phyloP scores from a whole-genome alignment of 1,140 invertebrate species.

The Psilanteris sp. region DNA sequence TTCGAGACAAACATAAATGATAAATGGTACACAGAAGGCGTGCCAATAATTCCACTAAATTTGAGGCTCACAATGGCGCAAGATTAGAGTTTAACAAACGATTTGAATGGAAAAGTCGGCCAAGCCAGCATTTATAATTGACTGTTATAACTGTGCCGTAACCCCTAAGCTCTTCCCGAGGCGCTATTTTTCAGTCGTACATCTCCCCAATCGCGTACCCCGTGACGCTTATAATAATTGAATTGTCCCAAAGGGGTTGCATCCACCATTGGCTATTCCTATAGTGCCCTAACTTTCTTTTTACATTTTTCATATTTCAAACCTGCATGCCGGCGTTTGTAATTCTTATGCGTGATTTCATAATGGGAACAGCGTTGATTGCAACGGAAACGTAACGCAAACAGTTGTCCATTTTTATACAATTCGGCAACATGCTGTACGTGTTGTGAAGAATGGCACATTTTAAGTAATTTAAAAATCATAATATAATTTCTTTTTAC shows the following conservation, averaged over 20 bases:
- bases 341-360: no score
- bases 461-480: no score
- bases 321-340: no score
- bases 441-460: no score
- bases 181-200: neutral
- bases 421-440: no score
- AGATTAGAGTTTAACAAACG: slow-evolving; percentile 35
- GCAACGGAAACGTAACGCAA: no score
- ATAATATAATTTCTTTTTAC: no score
- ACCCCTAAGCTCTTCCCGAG: slow-evolving; percentile 5
- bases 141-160: slow-evolving; percentile 8
- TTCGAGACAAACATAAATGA: slow-evolving; percentile 18
- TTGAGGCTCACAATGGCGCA: slow-evolving; percentile 17
- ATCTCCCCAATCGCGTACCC: slow-evolving; percentile 10
- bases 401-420: no score
- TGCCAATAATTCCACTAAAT: slow-evolving; percentile 24
- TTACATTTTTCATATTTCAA: no score
- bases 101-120: slow-evolving; percentile 7
- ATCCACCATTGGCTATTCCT: no score
- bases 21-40: slow-evolving; percentile 19
- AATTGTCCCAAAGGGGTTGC: slow-evolving; percentile 23
- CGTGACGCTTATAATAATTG: slow-evolving; percentile 21
- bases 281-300: no score
- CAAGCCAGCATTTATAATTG: slow-evolving; percentile 23
- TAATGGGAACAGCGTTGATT: no score